A percentile compares a stretch with the other conserved stretches of the same genome.
These are phyloP conservation scores for Macrotus californicus DNA, from an alignment of 2,113 vertebrate genomes.

Conservation along the genomic window DNA sequence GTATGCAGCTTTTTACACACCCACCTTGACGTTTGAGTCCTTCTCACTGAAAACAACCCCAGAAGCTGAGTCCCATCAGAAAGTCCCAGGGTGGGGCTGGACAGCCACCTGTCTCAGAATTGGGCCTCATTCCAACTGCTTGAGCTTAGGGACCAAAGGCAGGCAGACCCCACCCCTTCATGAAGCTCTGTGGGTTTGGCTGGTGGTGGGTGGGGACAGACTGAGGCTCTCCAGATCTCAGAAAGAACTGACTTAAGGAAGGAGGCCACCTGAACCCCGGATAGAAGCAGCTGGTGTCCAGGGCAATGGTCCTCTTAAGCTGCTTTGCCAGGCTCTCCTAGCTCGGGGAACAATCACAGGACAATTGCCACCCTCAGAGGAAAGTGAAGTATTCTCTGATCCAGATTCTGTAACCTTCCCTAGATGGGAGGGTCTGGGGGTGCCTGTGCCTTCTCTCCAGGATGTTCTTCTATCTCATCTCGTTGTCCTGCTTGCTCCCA, in stretches of 20 bases:
- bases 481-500: neutral
- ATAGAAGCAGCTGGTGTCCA: neutral
- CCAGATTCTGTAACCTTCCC: neutral
- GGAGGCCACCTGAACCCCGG: neutral
- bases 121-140: neutral
- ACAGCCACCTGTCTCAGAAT: neutral
- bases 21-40: neutral
- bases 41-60: neutral
- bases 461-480: neutral
- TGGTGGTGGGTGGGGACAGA: accelerated
- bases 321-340: neutral
- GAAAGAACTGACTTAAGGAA: neutral
- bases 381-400: neutral
- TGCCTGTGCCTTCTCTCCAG: neutral
- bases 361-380: neutral
- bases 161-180: neutral
- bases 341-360: neutral
- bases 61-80: neutral
- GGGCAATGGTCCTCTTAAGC: neutral
- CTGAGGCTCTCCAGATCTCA: neutral
- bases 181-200: neutral
- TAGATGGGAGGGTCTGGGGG: no score
- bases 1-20: neutral
- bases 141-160: neutral
- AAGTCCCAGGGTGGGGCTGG: neutral